Conservation (phyloP, 2,113 vertebrate genomes). For the Ictalurus furcatus region DNA sequence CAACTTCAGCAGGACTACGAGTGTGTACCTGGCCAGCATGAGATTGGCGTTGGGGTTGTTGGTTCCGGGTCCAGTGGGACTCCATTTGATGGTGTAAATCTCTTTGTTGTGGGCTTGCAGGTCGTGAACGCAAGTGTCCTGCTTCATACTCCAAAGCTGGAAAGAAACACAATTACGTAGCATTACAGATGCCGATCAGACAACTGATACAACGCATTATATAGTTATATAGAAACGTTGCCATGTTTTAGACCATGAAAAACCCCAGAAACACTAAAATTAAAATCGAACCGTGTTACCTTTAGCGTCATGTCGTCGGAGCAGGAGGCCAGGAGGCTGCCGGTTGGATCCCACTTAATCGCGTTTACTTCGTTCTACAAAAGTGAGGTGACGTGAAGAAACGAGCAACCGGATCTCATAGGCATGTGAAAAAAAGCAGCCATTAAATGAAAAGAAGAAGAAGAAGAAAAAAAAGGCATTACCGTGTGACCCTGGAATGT, state of each 20-base stretch:
- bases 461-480: not conserved
- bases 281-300: constrained; percentile 67
- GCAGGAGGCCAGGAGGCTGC: constrained; percentile 95
- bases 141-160: constrained; percentile 99
- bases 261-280: no score
- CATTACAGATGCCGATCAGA: not conserved
- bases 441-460: no score
- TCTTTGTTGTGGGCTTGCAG: constrained; percentile 99
- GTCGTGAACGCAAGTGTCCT: constrained; percentile 96
- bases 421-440: not conserved
- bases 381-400: not conserved
- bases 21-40: constrained; percentile 92
- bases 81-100: constrained; percentile 99
- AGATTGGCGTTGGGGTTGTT: constrained; percentile 97
- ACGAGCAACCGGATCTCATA: not conserved
- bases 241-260: no score
- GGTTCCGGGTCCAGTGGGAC: constrained; percentile 95
- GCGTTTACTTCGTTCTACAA: constrained; percentile 96
- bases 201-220: no score
- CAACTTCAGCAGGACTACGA: not conserved
- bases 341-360: constrained; percentile 99
- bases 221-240: not conserved
- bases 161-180: not conserved
- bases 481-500: constrained; percentile 99
- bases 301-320: constrained; percentile 99